A percentile compares a stretch with the other conserved stretches of the same genome.
Evolutionary conservation across 1,140 invertebrate genomes (phyloP).

Genomic region (Drosophila rhopaloa): DNA sequence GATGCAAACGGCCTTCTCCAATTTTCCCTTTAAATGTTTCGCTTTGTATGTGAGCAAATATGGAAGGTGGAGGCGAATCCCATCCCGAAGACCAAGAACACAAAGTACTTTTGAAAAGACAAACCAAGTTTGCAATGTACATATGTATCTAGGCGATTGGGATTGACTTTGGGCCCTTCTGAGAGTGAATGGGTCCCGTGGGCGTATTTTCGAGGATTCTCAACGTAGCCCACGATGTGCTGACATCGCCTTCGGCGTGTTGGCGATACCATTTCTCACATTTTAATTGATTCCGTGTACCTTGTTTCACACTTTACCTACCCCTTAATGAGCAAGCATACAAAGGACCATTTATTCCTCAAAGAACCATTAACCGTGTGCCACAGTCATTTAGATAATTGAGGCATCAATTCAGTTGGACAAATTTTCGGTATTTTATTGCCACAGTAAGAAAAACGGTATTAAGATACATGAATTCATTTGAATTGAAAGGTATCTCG

Average conservation of each 20-base stretch:
- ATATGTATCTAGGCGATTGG: slow-evolving; percentile 29
- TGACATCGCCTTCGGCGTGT: slow-evolving; percentile 30
- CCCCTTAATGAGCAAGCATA: slow-evolving; percentile 52
- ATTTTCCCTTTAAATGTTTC: slow-evolving; percentile 16
- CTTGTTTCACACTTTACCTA: slow-evolving; percentile 32
- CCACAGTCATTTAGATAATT: slow-evolving; percentile 40
- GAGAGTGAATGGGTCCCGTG: slow-evolving; percentile 61
- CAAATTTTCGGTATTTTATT: slow-evolving; percentile 12
- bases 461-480: slow-evolving; percentile 33
- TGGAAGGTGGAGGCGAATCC: slow-evolving; percentile 1
- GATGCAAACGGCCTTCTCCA: slow-evolving; percentile 2
- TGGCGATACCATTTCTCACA: slow-evolving; percentile 48
- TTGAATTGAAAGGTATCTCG: neutral
- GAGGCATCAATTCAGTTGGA: slow-evolving; percentile 38
- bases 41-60: slow-evolving; percentile 8
- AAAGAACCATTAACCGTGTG: slow-evolving; percentile 30
- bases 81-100: slow-evolving; percentile 8
- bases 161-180: slow-evolving; percentile 39
- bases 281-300: slow-evolving; percentile 69
- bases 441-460: slow-evolving; percentile 11
- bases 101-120: slow-evolving; percentile 16
- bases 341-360: slow-evolving; percentile 29
- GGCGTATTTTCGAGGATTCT: slow-evolving; percentile 53
- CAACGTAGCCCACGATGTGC: slow-evolving; percentile 27
- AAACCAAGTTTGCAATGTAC: slow-evolving; percentile 22